Evolutionary conservation across 2,797 vertebrate species (phyloP), one percentile per base, ranked within the genome.

Genomic region (Esox lucius): DNA sequence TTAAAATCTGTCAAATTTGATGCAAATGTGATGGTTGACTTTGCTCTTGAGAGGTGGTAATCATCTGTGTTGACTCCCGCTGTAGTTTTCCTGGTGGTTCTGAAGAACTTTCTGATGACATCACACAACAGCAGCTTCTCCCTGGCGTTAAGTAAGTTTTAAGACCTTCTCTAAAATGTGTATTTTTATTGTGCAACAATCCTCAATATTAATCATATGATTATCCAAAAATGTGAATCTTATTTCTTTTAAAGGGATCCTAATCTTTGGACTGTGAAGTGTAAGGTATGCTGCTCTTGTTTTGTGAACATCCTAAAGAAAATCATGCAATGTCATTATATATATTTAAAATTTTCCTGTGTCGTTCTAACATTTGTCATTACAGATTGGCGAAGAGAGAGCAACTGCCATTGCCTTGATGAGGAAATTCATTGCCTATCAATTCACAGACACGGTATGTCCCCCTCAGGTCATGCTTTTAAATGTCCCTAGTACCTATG

Each of bases 361-460:
- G 62, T 16, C 68, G 68, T 65, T 51, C n/a, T 9, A 48, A n/a
- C 9, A 12, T 0, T 17, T 79, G 42, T 81, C 1, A 33, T 16
- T 77, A 28, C 82, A 98, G 97, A 97, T 98, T 0, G 97, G 97
- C 0, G 97, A 99, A 88, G 97, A 99, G 68, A 89, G 97, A 0
- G 94, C 95, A 26, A 99, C 97, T 0, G 96, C 95, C 78, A 96
- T 99, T 33, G 94, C 96, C 0, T 81, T 99, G 80, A 98, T 99
- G 97, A 93, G 97, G 81, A 99, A 99, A 71, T 99, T 98, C 90
- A 97, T 99, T n/a, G 97, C 97, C 11, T 98, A 99, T 90, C 97
- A 98, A 90, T 98, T 96, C 87, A 98, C 97, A 0, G 96, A 98
- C 86, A 96, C 96, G 0, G 97, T 98, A 88, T 86, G 95, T 22